Evolutionary conservation across 2,113 vertebrate genomes (phyloP), one percentile per base, ranked within the genome.

Genomic region (Bubo scandiacus): DNA sequence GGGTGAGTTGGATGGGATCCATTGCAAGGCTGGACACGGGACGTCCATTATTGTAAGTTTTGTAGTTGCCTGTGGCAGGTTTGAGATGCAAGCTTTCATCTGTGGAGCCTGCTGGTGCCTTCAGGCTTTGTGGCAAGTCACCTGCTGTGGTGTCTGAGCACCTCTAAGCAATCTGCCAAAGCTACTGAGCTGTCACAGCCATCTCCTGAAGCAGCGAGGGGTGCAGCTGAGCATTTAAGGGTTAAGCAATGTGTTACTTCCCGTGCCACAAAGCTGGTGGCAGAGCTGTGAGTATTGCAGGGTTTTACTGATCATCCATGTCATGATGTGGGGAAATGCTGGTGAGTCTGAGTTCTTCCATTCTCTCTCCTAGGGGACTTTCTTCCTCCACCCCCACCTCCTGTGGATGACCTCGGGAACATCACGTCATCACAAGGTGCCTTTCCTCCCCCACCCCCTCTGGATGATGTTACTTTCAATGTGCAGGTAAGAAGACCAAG

Each of bases 361-460:
- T 85, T 92, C 20, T 94, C 27, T 95, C 26, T 83, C 89, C 73
- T 96, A 98, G 98, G 94, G 20, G 99, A 99, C 93, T 99, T 96
- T 12, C 96, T 97, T 51, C 97, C 97, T 55, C 98, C 98, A 30
- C 99, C 98, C 0, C 99, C 98, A 16, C 99, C 98, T 88, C 98
- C 98, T 73, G 91, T 96, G 8, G 97, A 98, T 68, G 98, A 99
- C 12, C 95, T 97, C 1, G 95, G 97, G 14, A 97, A 94, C 75
- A 83, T 98, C 72, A 94, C 96, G 2, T 96, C 98, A 5, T 62
- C 98, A 23, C 89, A 98, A 42, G 96, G 95, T 71, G 94, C 92
- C 68, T 98, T 98, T 29, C 98, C 97, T 3, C 98, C 98, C 0
- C 98, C 98, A 2, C 98, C 98, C 3, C 88, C 95, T 70, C 78